Conservation (phyloP, 2,888 invertebrate genomes). For the Salticus scenicus region DNA sequence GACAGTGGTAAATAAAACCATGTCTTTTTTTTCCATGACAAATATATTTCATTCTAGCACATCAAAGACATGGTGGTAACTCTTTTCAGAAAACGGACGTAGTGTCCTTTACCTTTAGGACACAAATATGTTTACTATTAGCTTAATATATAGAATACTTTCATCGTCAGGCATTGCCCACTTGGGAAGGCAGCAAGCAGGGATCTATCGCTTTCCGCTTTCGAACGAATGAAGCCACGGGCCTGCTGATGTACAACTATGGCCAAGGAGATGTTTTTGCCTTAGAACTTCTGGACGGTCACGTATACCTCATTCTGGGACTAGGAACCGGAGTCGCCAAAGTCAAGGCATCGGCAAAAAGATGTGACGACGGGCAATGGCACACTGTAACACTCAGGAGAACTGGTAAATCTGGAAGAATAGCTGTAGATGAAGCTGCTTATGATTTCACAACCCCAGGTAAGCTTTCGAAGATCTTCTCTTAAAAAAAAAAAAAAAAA, state of each 20-base stretch:
- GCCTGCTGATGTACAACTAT: slow-evolving; percentile 93
- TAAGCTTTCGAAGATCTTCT: slow-evolving; percentile 73
- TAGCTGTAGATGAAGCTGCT: slow-evolving; percentile 89
- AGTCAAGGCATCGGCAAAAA: slow-evolving; percentile 82
- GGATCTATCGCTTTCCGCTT: slow-evolving; percentile 96
- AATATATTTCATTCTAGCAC: too few relatives aligned
- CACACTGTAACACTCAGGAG: slow-evolving; percentile 91
- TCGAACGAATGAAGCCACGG: slow-evolving; percentile 95
- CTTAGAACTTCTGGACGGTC: slow-evolving; percentile 93
- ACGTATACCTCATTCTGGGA: slow-evolving; percentile 92
- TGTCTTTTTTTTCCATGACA: too few relatives aligned
- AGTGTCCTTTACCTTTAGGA: too few relatives aligned
- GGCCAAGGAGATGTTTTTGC: slow-evolving; percentile 91
- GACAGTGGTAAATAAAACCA: too few relatives aligned
- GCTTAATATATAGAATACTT: too few relatives aligned
- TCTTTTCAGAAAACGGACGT: too few relatives aligned
- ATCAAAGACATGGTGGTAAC: too few relatives aligned
- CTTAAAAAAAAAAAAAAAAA: too few relatives aligned
- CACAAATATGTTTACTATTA: too few relatives aligned
- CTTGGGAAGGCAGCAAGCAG: slow-evolving; percentile 90
- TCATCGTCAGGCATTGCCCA: slow-evolving; percentile 90
- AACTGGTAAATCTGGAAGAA: slow-evolving; percentile 87
- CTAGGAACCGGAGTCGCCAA: slow-evolving; percentile 93
- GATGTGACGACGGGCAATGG: slow-evolving; percentile 93
- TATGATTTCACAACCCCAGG: slow-evolving; percentile 91